Base-by-base conservation (phyloP, 2,888 invertebrate species). In the Drosophila kambysellisi region DNA sequence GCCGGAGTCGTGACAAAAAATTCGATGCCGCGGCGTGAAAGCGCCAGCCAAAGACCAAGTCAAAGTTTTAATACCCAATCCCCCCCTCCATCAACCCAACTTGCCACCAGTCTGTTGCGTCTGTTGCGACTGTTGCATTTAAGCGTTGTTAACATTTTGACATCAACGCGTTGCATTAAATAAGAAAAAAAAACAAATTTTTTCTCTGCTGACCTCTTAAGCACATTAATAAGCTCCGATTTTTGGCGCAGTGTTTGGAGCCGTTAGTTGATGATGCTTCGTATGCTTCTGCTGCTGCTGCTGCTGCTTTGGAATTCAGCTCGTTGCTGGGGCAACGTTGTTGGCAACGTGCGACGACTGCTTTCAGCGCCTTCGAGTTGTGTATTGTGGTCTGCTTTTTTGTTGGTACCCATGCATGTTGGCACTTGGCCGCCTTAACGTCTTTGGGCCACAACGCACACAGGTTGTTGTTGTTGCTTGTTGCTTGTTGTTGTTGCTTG, bases 1-100 rank as follows among this genome's bases (percentile, higher is more conserved):
- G 79, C 84, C 66, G 68, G 70, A 65, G 79, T 88, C 88, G 88
- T 88, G 91, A 88, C 88, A 89, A 90, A 91, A 91, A 84, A 88
- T 88, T 74, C 63, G 68, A 72, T 63, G 83, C 57, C 70, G 54
- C 52, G 46, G 85, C 88, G 86, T 85, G 89, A 91, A 91, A 89
- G 88, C 88, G 82, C 77, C 91, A 61, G 61, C 58, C 48, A 43
- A 43, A 48, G 32, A 64, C 59, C n/a, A 57, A 37, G 59, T 61
- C 51, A 62, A 37, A 61, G 66, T 62, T 51, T 9, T 48, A 52
- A 25, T 33, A 29, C 6, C 11, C 43, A 39, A 2, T 17, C 46
- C 35, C 37, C 29, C 15, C 30, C 15, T 1, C 4, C 11, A 8
- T 17, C 6, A 33, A 3, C 15, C 15, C 20, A 32, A 32, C 39